phyloP scores from a whole-genome alignment of 2,797 vertebrate genomes.

The Steatocranus sp. region DNA sequence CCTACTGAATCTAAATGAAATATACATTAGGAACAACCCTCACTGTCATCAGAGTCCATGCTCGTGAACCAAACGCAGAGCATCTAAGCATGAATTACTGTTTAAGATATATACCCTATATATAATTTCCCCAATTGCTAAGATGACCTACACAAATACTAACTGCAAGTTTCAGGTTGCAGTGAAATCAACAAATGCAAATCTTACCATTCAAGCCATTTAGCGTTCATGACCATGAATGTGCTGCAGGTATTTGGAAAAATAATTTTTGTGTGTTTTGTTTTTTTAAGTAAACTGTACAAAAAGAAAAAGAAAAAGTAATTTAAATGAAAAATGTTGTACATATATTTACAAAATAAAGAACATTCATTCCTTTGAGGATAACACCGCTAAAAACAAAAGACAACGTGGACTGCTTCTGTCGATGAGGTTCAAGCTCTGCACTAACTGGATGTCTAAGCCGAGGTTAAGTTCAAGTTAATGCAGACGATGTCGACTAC shows the following conservation, averaged over 20 bases:
- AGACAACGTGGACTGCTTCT: conserved; percentile 42
- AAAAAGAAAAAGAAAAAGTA: conserved; percentile 54
- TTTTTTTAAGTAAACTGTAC: conserved; percentile 61
- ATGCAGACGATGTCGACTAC: conserved; percentile 10
- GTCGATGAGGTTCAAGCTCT: conserved; percentile 56
- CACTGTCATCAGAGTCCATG: conserved; percentile 34
- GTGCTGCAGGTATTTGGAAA: conserved; percentile 44
- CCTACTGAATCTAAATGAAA: conserved; percentile 63
- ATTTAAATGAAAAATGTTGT: conserved; percentile 61
- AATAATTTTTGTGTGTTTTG: conserved; percentile 17
- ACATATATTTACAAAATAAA: conserved; percentile 67
- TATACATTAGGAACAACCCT: conserved; percentile 64
- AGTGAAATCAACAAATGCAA: conserved; percentile 48
- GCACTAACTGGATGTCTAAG: conserved; percentile 39
- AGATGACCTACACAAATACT: conserved; percentile 54
- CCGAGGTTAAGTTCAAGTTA: conserved; percentile 49
- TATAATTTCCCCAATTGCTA: conserved; percentile 54
- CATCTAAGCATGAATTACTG: conserved; percentile 46
- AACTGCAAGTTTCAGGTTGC: conserved; percentile 55
- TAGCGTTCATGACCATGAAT: conserved; percentile 45
- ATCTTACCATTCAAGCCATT: conserved; percentile 52
- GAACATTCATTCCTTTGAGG: conserved; percentile 58
- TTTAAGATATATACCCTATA: conserved; percentile 63
- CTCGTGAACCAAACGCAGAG: conserved; percentile 52
- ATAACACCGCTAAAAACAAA: conserved; percentile 59